Conservation (phyloP, 2,888 invertebrate genomes). For the Globia sparganii region DNA sequence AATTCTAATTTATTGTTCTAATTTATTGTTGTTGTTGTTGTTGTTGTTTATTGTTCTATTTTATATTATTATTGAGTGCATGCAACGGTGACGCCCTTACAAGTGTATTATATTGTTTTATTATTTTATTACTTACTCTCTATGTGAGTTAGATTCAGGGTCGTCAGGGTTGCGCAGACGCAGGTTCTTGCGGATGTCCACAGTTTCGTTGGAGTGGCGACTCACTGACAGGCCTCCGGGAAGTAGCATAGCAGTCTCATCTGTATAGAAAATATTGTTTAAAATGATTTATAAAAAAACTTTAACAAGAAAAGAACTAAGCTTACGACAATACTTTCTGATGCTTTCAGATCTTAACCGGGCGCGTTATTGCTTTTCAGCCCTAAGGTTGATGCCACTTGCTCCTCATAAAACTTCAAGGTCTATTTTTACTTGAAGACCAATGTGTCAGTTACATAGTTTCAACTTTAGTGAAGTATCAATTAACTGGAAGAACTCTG, state of each 20-base stretch:
- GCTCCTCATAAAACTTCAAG: not conserved
- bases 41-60: no score
- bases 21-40: no score
- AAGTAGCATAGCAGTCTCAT: conserved; percentile 95
- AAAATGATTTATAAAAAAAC: not conserved
- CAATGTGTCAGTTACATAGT: not conserved
- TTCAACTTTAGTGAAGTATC: not conserved
- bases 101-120: not conserved
- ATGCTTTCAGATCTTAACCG: not conserved
- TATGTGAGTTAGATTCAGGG: conserved; percentile 92
- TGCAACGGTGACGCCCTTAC: no score
- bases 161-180: conserved; percentile 94
- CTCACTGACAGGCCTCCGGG: conserved; percentile 94
- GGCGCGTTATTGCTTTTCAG: not conserved
- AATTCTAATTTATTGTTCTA: no score
- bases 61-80: no score
- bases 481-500: not conserved
- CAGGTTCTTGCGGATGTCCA: conserved; percentile 95
- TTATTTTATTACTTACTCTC: conserved; percentile 92
- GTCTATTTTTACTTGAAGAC: not conserved
- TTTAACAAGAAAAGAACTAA: not conserved
- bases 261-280: conserved; percentile 61
- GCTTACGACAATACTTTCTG: not conserved
- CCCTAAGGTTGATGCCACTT: not conserved
- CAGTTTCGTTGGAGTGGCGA: conserved; percentile 94